Percentiles rank a stretch among this genome's conserved stretches.
Conservation (phyloP, 2,797 vertebrate genomes). For the Pygocentrus nattereri region DNA sequence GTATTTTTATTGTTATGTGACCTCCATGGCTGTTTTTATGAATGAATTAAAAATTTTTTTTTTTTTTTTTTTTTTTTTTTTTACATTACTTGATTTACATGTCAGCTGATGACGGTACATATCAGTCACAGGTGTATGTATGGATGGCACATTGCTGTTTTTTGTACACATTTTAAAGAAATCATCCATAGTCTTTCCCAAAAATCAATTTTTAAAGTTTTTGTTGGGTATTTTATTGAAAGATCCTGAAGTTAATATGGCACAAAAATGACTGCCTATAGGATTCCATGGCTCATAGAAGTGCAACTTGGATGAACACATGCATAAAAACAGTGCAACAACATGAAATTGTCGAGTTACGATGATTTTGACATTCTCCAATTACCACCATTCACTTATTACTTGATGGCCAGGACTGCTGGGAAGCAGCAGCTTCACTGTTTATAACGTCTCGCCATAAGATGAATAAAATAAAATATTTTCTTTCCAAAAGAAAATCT, state of each 20-base stretch:
- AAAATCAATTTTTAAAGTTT: not conserved
- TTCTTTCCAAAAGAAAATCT: too few species aligned
- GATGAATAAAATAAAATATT: too few species aligned
- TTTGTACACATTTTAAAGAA: slow-evolving; percentile 14
- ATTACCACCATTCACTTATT: too few species aligned
- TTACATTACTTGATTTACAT: slow-evolving; percentile 41
- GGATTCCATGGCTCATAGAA: not conserved
- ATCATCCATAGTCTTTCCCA: not conserved
- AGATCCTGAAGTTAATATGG: not conserved
- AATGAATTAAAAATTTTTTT: slow-evolving; percentile 27
- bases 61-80: slow-evolving; percentile 45
- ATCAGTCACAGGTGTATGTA: slow-evolving; percentile 17
- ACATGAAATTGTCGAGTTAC: not conserved
- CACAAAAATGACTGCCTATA: not conserved
- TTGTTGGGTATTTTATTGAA: too few species aligned
- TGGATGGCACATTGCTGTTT: slow-evolving; percentile 8
- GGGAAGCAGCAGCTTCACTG: too few species aligned
- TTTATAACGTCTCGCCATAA: not conserved
- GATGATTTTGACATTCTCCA: too few species aligned
- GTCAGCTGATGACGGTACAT: slow-evolving; percentile 50
- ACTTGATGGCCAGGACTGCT: too few species aligned
- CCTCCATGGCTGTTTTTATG: slow-evolving; percentile 55
- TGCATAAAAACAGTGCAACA: too few species aligned
- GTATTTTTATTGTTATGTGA: slow-evolving; percentile 57
- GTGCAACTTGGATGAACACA: not conserved